These are phyloP conservation scores for Bombus polaris DNA, from an alignment of 1,140 invertebrate species.

Conservation along the genomic window DNA sequence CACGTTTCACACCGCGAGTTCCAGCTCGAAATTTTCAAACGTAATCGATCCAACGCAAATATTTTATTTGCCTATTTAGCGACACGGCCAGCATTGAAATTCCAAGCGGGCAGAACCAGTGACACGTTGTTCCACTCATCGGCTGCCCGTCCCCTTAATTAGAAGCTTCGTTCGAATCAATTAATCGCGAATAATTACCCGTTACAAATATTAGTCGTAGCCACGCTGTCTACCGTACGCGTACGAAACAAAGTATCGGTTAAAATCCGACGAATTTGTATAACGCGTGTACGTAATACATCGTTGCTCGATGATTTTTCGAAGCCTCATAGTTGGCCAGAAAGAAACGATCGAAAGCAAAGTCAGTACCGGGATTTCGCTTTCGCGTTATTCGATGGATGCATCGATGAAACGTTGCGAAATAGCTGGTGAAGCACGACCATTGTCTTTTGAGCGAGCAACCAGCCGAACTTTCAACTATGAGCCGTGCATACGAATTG, in stretches of 20 bases:
- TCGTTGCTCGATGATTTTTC: not conserved
- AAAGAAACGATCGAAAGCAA: not conserved
- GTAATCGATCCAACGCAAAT: slow-evolving; percentile 40
- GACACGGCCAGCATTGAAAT: slow-evolving; percentile 28
- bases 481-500: slow-evolving; percentile 59
- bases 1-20: not conserved
- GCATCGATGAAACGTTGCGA: not conserved
- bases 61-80: slow-evolving; percentile 49
- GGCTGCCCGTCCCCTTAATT: slow-evolving; percentile 6
- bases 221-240: not conserved
- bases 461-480: slow-evolving; percentile 49
- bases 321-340: fast-evolving
- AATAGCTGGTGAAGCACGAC: slow-evolving; percentile 51
- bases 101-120: slow-evolving; percentile 1
- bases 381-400: not conserved
- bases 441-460: slow-evolving; percentile 47
- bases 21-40: slow-evolving; percentile 26
- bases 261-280: not conserved
- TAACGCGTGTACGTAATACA: not conserved
- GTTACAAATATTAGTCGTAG: slow-evolving; percentile 18
- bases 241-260: not conserved
- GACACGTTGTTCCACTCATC: not conserved
- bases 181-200: slow-evolving; percentile 39
- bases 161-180: slow-evolving; percentile 37
- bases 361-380: too few species aligned